Percentiles rank a stretch among this genome's conserved stretches.
Evolutionary conservation across 2,113 vertebrate genomes (phyloP).

Genomic region (human (Homo sapiens)): GRCh38 chr20:13517001-13517500

Average conservation of each 20-base stretch:
- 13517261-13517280: background rate
- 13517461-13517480: background rate
- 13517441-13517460: background rate
- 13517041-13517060: background rate
- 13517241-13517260: background rate
- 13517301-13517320: background rate
- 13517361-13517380: background rate
- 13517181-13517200: slow-evolving; percentile 4
- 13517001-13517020: background rate
- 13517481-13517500: background rate
- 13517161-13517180: background rate
- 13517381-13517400: background rate
- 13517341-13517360: background rate
- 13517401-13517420: slow-evolving; percentile 12
- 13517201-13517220: background rate
- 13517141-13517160: background rate
- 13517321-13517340: slow-evolving; percentile 9
- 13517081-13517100: background rate
- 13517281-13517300: background rate
- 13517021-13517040: background rate
- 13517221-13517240: background rate
- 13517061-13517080: background rate
- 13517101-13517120: background rate
- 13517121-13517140: background rate
- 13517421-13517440: background rate